A percentile compares a stretch with the other conserved stretches of the same genome.
Conservation (phyloP, 2,888 invertebrate genomes). For the Scotopteryx bipunctaria region DNA sequence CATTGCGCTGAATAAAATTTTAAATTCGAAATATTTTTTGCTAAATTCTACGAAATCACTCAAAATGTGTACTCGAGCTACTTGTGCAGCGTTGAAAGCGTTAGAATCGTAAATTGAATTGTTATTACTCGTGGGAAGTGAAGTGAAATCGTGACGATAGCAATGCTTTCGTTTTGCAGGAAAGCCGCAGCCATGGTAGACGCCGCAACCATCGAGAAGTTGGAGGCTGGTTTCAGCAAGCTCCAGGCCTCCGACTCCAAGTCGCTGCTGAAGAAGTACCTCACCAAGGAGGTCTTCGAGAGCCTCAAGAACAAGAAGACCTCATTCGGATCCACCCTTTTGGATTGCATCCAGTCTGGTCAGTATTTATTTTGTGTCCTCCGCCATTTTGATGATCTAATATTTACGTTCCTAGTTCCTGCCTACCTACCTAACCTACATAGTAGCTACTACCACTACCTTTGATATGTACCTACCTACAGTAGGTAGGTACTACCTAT, state of each 20-base stretch:
- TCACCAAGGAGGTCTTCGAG: slow-evolving; percentile 95
- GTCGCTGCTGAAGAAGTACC: slow-evolving; percentile 97
- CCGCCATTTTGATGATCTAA: slow-evolving; percentile 20
- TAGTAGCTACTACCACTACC: neutral
- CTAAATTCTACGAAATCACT: slow-evolving; percentile 26
- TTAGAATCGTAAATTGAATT: slow-evolving; percentile 55
- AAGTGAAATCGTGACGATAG: slow-evolving; percentile 24
- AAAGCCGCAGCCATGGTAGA: slow-evolving; percentile 94
- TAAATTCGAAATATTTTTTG: slow-evolving; percentile 4
- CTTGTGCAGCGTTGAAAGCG: slow-evolving; percentile 78
- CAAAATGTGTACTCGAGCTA: slow-evolving; percentile 76
- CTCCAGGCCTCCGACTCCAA: slow-evolving; percentile 95
- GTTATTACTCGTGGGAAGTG: slow-evolving; percentile 22
- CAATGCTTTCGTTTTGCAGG: slow-evolving; percentile 74
- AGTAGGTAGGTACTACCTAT: too few species aligned
- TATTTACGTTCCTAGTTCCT: too few species aligned
- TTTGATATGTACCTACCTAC: neutral
- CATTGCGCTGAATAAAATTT: slow-evolving; percentile 1
- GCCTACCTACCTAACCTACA: neutral
- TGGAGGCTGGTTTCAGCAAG: slow-evolving; percentile 95
- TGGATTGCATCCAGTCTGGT: slow-evolving; percentile 98
- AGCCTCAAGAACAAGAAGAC: slow-evolving; percentile 96
- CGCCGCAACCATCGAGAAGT: slow-evolving; percentile 94
- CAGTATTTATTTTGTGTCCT: slow-evolving; percentile 37
- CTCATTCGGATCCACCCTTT: slow-evolving; percentile 94